Conservation (phyloP, 2,888 invertebrate genomes). For the Liodrosophila aerea region DNA sequence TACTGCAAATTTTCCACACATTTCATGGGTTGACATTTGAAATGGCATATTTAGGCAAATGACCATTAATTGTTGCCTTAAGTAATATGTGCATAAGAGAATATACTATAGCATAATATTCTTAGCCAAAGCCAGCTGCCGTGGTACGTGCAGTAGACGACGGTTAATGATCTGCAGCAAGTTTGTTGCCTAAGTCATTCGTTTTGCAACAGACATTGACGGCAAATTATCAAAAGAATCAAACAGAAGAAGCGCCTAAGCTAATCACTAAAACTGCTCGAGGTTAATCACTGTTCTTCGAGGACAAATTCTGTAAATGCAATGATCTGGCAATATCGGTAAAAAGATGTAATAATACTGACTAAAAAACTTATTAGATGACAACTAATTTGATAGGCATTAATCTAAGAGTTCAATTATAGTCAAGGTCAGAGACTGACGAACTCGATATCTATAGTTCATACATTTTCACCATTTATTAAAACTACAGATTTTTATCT, state of each 20-base stretch:
- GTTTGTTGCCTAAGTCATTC: conserved; percentile 62
- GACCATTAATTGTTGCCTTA: conserved; percentile 52
- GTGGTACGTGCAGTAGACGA: too few relatives aligned
- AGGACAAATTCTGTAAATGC: background rate
- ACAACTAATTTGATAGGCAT: too few relatives aligned
- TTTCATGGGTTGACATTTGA: conserved; percentile 65
- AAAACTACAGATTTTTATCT: too few relatives aligned
- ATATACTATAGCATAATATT: conserved; percentile 21
- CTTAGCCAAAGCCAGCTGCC: too few relatives aligned
- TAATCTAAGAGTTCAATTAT: too few relatives aligned
- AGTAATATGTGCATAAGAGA: conserved; percentile 13
- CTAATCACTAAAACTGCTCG: background rate
- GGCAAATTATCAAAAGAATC: conserved; percentile 31
- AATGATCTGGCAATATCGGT: background rate
- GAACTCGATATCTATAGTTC: too few relatives aligned
- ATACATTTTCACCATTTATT: too few relatives aligned
- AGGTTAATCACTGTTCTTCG: conserved; percentile 4
- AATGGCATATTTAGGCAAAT: conserved; percentile 75
- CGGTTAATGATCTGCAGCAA: conserved; percentile 39
- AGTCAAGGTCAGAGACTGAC: too few relatives aligned
- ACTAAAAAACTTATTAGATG: too few relatives aligned
- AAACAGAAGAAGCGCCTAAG: conserved; percentile 7
- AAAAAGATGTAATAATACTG: too few relatives aligned
- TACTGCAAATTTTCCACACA: conserved; percentile 43
- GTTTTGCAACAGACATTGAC: conserved; percentile 30